Base-by-base conservation (phyloP, 2,113 vertebrate species). In the Lota lota region DNA sequence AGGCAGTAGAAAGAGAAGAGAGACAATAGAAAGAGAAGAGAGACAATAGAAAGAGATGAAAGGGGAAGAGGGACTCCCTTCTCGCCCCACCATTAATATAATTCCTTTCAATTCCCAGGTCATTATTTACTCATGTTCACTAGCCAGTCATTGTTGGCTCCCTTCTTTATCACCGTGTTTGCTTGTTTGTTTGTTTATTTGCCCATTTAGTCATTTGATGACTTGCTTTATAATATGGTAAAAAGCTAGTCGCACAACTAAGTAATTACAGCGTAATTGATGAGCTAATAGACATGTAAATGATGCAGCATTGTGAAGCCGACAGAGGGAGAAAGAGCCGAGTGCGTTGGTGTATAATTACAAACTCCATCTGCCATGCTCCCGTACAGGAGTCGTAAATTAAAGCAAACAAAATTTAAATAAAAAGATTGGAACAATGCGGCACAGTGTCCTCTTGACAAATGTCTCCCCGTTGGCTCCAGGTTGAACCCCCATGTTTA, bases 221-320 rank as follows among this genome's bases (percentile, higher is more conserved):
- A 78, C 76, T 83, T 75, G 77, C 80, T 79, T 82, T 74, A 83
- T 84, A 83, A 86, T 84, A 83, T 74, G 64, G 65, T 80, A 80
- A 85, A 84, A 88, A 82, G 68, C 79, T 78, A 73, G 76, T 83
- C 75, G 73, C 80, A 78, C 81, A 70, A 79, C 71, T 69, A 77
- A 76, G 81, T 85, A 90, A 88, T 88, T 88, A 83, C 81, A 79
- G 68, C 73, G 80, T 87, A 87, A 88, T 84, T 90, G 84, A 88
- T 90, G 83, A 88, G 79, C 82, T 90, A 85, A 88, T 83, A 83
- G 78, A 82, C 67, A 64, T 83, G 85, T 88, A 82, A 88, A 88
- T 88, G 84, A 90, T 90, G 84, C 83, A 88, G 84, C 15, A 80
- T 77, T 59, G 63, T 84, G 85, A 78, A 66, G 62, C 77, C 82